Base-by-base conservation (phyloP, 2,888 invertebrate genomes). In the Mesochorus sp. region DNA sequence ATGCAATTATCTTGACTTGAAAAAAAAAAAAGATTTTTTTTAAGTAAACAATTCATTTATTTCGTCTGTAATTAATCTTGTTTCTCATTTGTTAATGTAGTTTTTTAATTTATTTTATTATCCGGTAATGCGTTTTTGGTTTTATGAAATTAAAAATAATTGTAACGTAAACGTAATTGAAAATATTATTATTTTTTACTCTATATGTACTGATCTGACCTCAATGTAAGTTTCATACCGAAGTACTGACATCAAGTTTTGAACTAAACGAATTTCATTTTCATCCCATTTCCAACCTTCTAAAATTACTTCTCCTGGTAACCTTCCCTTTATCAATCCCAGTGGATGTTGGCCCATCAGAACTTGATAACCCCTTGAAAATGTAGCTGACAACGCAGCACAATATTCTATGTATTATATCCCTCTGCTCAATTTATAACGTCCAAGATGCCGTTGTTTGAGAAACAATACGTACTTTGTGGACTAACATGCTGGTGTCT, bases 381-480 rank as follows among this genome's bases (percentile, higher is more conserved):
- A 39, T 66, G 17, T 17, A 53, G 17, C 10, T 17, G 44, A n/a
- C 26, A 44, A 31, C 24, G 37, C 34, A 37, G 59, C 49, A 8
- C 14, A 24, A 31, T 70, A 68, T 55, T 31, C 34, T n/a, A 14
- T 57, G 55, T 59, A 47, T 3, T 51, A 51, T 21, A 31, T 10
- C 34, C 17, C 14, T 0, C 5, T 47, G 19, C 26, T 31, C 49
- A 61, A 61, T 39, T 4, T 31, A 44, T 42, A 51, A 61, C 47
- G 39, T 24, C 10, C 51, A 28, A 28, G 37, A 39, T 31, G 42
- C 24, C 59, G 31, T 70, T 70, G 70, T 71, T 51, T 61, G 21
- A 14, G 57, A 71, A 71, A 71, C 71, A 71, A 71, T 61, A 61
- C 61, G 49, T 28, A 61, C 61, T 61, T 71, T 68, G 44, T 57